A percentile compares a stretch with the other conserved stretches of the same genome.
Evolutionary conservation across 1,140 invertebrate genomes (phyloP).

Genomic region (Cydia amplana): DNA sequence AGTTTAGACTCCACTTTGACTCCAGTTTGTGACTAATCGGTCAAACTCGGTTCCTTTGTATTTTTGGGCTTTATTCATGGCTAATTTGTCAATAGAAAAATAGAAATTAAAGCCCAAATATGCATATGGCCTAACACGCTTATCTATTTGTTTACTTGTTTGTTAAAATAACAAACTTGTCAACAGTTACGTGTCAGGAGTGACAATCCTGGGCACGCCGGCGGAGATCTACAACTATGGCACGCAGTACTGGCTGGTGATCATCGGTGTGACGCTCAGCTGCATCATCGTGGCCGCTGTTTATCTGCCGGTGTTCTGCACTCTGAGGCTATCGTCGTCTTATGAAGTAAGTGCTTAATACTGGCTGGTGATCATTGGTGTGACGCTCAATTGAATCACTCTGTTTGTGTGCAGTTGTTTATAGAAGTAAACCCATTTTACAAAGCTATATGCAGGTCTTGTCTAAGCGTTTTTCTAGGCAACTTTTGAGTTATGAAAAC

Average conservation of each 20-base stretch:
- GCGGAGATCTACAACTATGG: conserved; percentile 93
- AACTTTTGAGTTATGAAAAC: too few relatives aligned
- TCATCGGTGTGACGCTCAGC: conserved; percentile 84
- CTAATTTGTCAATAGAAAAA: too few relatives aligned
- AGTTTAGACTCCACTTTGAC: too few relatives aligned
- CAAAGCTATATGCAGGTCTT: too few relatives aligned
- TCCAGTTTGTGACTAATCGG: too few relatives aligned
- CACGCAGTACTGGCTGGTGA: conserved; percentile 89
- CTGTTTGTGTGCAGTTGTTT: too few relatives aligned
- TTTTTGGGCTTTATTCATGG: too few relatives aligned
- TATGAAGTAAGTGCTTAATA: conserved; percentile 85
- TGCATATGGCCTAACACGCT: too few relatives aligned
- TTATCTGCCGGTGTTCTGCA: conserved; percentile 92
- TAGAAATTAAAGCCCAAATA: too few relatives aligned
- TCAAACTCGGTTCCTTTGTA: too few relatives aligned
- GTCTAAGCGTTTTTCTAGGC: too few relatives aligned
- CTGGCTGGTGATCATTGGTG: conserved; percentile 86
- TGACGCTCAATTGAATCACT: conserved; percentile 81
- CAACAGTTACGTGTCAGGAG: conserved; percentile 89
- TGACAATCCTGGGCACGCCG: conserved; percentile 92
- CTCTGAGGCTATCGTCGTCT: conserved; percentile 87
- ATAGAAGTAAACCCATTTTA: too few relatives aligned
- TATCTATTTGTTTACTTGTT: neutral
- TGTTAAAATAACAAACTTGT: neutral
- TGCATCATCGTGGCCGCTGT: conserved; percentile 84